These are phyloP conservation scores for Chionis minor DNA, from an alignment of 2,113 vertebrate species.

Conservation along the genomic window DNA sequence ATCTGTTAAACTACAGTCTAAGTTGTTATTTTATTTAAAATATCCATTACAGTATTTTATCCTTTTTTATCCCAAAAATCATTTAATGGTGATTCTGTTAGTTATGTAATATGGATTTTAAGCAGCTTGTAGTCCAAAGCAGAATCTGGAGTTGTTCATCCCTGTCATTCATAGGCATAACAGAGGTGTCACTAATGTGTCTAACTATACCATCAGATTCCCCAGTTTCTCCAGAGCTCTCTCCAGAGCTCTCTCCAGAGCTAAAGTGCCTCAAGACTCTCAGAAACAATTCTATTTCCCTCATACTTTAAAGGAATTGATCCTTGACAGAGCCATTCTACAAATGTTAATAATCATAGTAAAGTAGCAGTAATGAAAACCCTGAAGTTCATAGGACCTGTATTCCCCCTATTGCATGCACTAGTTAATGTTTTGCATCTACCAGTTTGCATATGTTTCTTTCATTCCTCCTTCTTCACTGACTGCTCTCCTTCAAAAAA, in stretches of 20 bases:
- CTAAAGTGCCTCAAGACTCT: neutral
- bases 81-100: neutral
- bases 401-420: too few relatives aligned
- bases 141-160: neutral
- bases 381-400: neutral
- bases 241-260: too few relatives aligned
- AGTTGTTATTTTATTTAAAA: neutral
- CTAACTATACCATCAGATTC: neutral
- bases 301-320: neutral
- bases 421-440: neutral
- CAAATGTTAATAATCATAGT: neutral
- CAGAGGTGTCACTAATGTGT: neutral
- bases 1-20: neutral
- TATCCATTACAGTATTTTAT: neutral
- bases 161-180: neutral
- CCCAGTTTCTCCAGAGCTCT: neutral
- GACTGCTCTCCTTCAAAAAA: neutral
- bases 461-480: neutral
- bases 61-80: neutral
- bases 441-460: neutral
- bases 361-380: neutral
- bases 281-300: neutral
- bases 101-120: neutral
- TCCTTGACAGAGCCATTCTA: neutral
- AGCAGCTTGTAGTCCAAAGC: neutral